Evolutionary conservation across 2,797 vertebrate genomes (phyloP).

Genomic region (Gymnothorax javanicus): DNA sequence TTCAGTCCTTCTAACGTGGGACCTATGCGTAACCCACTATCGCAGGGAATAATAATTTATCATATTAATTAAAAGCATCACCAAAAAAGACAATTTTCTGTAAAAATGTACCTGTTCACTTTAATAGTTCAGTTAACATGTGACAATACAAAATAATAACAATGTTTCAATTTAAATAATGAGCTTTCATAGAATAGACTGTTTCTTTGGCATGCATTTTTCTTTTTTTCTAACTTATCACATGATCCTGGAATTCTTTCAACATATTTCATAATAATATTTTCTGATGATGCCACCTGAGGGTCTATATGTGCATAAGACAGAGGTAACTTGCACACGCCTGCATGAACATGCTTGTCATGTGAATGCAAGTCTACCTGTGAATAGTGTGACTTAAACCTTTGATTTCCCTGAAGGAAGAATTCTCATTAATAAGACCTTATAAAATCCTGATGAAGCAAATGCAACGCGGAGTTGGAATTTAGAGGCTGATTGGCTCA

Average conservation of each 20-base stretch:
- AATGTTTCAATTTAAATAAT: background rate
- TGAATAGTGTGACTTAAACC: background rate
- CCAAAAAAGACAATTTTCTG: no score
- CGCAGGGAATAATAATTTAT: no score
- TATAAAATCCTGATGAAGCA: constrained; percentile 1
- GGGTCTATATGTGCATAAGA: background rate
- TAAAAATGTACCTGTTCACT: no score
- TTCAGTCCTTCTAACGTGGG: no score
- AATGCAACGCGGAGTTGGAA: background rate
- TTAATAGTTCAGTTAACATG: no score
- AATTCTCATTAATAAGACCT: constrained; percentile 29
- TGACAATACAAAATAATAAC: background rate
- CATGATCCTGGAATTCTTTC: background rate
- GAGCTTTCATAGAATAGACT: background rate
- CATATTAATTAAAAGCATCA: no score
- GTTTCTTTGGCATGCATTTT: background rate
- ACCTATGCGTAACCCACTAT: no score
- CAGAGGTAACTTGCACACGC: background rate
- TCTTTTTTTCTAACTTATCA: background rate
- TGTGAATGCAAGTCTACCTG: background rate
- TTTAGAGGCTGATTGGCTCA: constrained; percentile 10
- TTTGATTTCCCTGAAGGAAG: constrained; percentile 51
- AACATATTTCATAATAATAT: background rate
- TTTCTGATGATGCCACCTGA: background rate
- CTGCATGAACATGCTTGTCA: background rate